Percentiles rank a stretch among this genome's conserved stretches.
phyloP scores from a whole-genome alignment of 2,888 invertebrate species.

The Cephonodes hylas region DNA sequence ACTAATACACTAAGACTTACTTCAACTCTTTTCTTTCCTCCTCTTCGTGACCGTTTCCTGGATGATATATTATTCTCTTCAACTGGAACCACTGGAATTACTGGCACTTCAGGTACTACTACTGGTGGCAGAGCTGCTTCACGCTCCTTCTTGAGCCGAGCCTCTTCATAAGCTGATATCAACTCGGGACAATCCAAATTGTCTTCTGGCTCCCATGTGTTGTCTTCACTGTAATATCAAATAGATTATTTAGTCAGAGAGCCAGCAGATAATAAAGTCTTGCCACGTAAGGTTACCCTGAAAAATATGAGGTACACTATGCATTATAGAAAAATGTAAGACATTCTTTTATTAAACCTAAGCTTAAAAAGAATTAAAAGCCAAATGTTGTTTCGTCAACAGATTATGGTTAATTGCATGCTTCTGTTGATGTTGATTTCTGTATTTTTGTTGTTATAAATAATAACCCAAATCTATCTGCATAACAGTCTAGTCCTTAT shows the following conservation, averaged over 20 bases:
- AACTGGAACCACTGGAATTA: too few species aligned
- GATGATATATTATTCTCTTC: constrained; percentile 53
- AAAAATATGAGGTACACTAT: too few species aligned
- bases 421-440: too few species aligned
- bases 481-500: too few species aligned
- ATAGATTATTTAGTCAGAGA: neutral
- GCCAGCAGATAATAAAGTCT: neutral
- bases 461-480: too few species aligned
- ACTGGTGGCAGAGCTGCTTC: constrained; percentile 44
- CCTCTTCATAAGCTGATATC: constrained; percentile 86
- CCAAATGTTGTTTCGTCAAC: too few species aligned
- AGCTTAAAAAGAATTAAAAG: too few species aligned
- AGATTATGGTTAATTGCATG: too few species aligned
- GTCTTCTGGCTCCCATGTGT: constrained; percentile 92
- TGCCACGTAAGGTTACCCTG: too few species aligned
- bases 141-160: constrained; percentile 68
- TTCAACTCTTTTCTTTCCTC: constrained; percentile 60
- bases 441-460: too few species aligned
- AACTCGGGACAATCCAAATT: constrained; percentile 89
- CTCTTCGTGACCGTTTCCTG: constrained; percentile 53
- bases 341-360: too few species aligned
- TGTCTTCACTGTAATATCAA: constrained; percentile 83
- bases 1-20: constrained; percentile 23
- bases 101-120: constrained; percentile 36
- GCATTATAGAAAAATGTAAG: too few species aligned